A percentile compares a stretch with the other conserved stretches of the same genome.
Evolutionary conservation across 2,888 invertebrate species (phyloP).

Genomic region (Crioceris asparagi): DNA sequence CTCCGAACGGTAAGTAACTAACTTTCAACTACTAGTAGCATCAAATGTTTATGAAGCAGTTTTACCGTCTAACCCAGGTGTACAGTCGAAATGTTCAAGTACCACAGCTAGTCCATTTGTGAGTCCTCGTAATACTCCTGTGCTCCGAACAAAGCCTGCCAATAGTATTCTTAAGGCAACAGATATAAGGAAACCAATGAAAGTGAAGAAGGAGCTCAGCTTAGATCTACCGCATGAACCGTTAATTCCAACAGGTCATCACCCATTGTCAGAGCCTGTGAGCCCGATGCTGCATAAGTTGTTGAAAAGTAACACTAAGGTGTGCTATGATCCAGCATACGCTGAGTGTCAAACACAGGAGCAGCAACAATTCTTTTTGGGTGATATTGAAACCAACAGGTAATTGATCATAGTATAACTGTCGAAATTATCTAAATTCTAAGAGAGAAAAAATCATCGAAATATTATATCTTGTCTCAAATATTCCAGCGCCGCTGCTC

Average conservation of each 20-base stretch:
- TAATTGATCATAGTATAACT: no score
- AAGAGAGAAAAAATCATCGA: no score
- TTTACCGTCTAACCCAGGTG: slow-evolving; percentile 22
- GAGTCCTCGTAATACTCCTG: slow-evolving; percentile 61
- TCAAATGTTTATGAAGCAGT: not conserved
- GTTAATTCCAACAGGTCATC: slow-evolving; percentile 32
- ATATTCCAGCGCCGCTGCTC: no score
- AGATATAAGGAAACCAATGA: slow-evolving; percentile 19
- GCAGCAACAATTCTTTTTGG: no score
- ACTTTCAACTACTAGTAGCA: slow-evolving; percentile 28
- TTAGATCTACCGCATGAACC: slow-evolving; percentile 22
- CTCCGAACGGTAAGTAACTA: slow-evolving; percentile 34
- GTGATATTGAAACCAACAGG: no score
- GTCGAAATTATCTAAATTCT: no score
- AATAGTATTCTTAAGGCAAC: slow-evolving; percentile 30
- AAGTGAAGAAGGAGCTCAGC: slow-evolving; percentile 30
- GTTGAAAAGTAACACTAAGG: slow-evolving; percentile 40
- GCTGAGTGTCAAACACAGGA: slow-evolving; percentile 4
- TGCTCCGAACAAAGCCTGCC: slow-evolving; percentile 53
- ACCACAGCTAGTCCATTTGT: slow-evolving; percentile 71
- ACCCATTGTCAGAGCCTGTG: slow-evolving; percentile 58
- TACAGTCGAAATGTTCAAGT: slow-evolving; percentile 50
- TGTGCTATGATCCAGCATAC: slow-evolving; percentile 42
- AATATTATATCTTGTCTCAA: no score
- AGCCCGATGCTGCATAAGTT: slow-evolving; percentile 49